These are phyloP conservation scores for Eurosta solidaginis DNA, from an alignment of 1,140 invertebrate genomes.

Conservation along the genomic window DNA sequence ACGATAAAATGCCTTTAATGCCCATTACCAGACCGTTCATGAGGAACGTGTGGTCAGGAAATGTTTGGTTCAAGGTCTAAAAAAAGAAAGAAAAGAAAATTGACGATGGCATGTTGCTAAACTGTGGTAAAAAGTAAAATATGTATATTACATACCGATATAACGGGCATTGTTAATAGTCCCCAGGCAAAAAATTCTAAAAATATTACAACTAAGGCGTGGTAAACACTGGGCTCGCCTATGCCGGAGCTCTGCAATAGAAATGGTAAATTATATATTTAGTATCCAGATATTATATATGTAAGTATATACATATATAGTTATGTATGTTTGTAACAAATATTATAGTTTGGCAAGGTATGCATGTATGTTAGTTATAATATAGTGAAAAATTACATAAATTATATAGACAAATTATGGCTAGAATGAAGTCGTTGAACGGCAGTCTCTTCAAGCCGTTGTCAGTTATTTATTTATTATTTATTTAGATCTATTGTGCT, in stretches of 20 bases:
- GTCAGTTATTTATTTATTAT: no score
- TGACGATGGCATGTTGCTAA: not conserved
- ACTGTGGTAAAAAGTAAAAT: not conserved
- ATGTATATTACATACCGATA: slow-evolving; percentile 73
- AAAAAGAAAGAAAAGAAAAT: slow-evolving; percentile 38
- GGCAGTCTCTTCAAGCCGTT: no score
- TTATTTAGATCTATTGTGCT: no score
- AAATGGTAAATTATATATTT: not conserved
- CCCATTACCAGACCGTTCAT: slow-evolving; percentile 99
- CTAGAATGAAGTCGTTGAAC: no score
- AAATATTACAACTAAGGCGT: slow-evolving; percentile 98
- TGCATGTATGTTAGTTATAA: not conserved
- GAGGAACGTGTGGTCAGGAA: slow-evolving; percentile 98
- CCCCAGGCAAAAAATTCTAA: slow-evolving; percentile 99
- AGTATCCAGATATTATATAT: not conserved
- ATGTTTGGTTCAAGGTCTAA: slow-evolving; percentile 92
- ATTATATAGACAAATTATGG: not conserved
- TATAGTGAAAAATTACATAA: not conserved
- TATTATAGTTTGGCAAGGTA: not conserved
- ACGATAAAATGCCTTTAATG: slow-evolving; percentile 96
- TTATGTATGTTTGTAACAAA: not conserved
- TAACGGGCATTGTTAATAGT: slow-evolving; percentile 95
- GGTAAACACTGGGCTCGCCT: slow-evolving; percentile 93
- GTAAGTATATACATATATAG: not conserved
- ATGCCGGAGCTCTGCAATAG: slow-evolving; percentile 71